phyloP scores from a whole-genome alignment of 2,797 vertebrate species.

The Sandelia bainsii region DNA sequence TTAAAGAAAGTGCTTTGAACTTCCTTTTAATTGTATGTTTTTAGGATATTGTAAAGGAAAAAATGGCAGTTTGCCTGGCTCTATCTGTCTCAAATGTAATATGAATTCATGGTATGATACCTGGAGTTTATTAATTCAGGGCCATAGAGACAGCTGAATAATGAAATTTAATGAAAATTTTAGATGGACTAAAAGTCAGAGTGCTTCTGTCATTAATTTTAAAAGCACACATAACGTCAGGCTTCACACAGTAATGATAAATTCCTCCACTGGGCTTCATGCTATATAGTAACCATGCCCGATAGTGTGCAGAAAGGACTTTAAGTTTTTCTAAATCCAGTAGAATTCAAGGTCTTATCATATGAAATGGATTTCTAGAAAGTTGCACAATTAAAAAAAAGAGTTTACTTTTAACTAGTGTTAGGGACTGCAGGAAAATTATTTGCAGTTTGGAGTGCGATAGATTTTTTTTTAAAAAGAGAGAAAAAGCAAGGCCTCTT shows the following conservation, averaged over 20 bases:
- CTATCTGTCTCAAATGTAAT: slow-evolving; percentile 63
- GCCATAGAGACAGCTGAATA: slow-evolving; percentile 82
- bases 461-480: neutral
- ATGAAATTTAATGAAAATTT: slow-evolving; percentile 85
- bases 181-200: slow-evolving; percentile 84
- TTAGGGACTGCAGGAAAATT: neutral
- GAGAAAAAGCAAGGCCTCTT: neutral
- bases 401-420: slow-evolving; percentile 1
- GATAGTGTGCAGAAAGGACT: slow-evolving; percentile 3
- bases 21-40: slow-evolving; percentile 68
- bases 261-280: slow-evolving; percentile 62
- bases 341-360: slow-evolving; percentile 42
- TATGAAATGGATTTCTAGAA: slow-evolving; percentile 22
- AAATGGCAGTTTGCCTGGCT: slow-evolving; percentile 34
- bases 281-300: slow-evolving; percentile 34
- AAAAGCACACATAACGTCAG: slow-evolving; percentile 76
- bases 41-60: slow-evolving; percentile 48
- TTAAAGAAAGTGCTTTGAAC: slow-evolving; percentile 45
- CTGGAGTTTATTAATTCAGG: slow-evolving; percentile 83
- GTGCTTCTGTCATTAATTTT: slow-evolving; percentile 83
- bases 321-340: slow-evolving; percentile 12
- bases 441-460: neutral
- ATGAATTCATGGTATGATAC: slow-evolving; percentile 80
- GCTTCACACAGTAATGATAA: slow-evolving; percentile 69
- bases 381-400: slow-evolving; percentile 15